Evolutionary conservation across 2,888 invertebrate species (phyloP).

Genomic region (Torymus auratus): DNA sequence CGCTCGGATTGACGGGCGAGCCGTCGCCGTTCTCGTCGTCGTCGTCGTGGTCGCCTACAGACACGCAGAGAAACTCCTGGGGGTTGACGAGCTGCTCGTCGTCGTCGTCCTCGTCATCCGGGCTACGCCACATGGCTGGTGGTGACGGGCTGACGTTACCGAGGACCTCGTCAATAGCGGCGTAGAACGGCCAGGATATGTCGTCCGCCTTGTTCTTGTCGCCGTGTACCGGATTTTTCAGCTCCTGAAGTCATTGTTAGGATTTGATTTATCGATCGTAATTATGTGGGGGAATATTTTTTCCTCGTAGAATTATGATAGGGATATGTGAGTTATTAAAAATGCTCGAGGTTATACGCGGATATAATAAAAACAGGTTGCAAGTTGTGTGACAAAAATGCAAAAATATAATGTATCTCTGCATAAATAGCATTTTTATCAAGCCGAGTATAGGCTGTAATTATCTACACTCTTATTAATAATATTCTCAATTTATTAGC

Average conservation of each 20-base stretch:
- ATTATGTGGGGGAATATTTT: too few species aligned
- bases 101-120: slow-evolving; percentile 60
- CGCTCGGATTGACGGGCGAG: slow-evolving; percentile 2
- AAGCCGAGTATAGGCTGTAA: too few species aligned
- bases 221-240: slow-evolving; percentile 71
- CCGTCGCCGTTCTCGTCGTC: slow-evolving; percentile 43
- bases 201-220: slow-evolving; percentile 72
- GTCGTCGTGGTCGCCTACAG: slow-evolving; percentile 56
- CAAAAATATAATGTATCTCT: too few species aligned
- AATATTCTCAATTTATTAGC: too few species aligned
- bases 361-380: too few species aligned
- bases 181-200: slow-evolving; percentile 72
- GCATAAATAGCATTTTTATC: too few species aligned
- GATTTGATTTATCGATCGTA: too few species aligned
- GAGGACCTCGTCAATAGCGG: slow-evolving; percentile 69
- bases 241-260: slow-evolving; percentile 60
- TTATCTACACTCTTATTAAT: not conserved
- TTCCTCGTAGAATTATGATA: too few species aligned
- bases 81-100: slow-evolving; percentile 65
- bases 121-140: not conserved
- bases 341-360: too few species aligned
- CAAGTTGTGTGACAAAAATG: too few species aligned
- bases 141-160: slow-evolving; percentile 54
- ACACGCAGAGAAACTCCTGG: slow-evolving; percentile 69
- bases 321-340: too few species aligned